These are phyloP conservation scores for Calameuta filiformis DNA, from an alignment of 2,888 invertebrate species.

Conservation along the genomic window DNA sequence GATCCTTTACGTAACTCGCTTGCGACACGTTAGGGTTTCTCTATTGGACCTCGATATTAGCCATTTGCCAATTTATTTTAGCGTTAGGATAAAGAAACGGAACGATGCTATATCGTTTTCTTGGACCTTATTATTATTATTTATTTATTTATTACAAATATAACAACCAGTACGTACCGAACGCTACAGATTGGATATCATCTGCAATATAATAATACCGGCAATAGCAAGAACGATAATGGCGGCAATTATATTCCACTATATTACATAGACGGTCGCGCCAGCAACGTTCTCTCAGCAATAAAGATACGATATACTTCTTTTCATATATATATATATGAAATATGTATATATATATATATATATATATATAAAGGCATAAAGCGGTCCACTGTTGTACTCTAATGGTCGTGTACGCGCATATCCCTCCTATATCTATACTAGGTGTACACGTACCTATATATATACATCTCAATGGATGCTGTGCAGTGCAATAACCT, in stretches of 20 bases:
- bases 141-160: background rate
- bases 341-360: background rate
- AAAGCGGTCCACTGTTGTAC: background rate
- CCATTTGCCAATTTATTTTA: background rate
- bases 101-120: background rate
- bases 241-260: background rate
- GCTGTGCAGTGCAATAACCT: background rate
- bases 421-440: background rate
- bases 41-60: background rate
- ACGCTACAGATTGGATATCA: background rate
- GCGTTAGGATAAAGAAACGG: background rate
- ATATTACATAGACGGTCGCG: background rate
- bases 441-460: background rate
- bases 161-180: background rate
- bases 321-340: background rate
- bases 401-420: background rate
- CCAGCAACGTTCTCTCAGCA: background rate
- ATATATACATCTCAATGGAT: background rate
- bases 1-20: background rate
- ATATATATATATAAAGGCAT: background rate
- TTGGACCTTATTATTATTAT: background rate
- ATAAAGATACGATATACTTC: background rate
- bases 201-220: background rate
- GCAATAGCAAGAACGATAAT: background rate
- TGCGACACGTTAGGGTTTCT: background rate